Percentiles rank a stretch among this genome's conserved stretches.
Evolutionary conservation across 2,797 vertebrate species (phyloP).

Genomic region (Phalloptychus januarius): DNA sequence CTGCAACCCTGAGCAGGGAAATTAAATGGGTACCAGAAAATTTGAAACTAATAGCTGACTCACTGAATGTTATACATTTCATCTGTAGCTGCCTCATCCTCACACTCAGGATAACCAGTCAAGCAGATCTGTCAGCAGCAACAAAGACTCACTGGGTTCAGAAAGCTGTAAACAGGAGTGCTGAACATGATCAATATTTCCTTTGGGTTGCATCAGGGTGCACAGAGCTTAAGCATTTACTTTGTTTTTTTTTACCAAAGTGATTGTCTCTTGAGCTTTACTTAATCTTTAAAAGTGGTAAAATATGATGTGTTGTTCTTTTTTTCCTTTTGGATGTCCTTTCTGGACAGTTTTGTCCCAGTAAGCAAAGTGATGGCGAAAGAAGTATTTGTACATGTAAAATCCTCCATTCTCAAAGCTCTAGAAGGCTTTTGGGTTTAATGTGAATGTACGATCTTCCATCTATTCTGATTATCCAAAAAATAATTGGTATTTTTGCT

Average conservation of each 20-base stretch:
- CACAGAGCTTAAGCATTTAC: constrained; percentile 34
- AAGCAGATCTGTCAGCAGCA: constrained; percentile 7
- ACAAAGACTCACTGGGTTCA: constrained; percentile 27
- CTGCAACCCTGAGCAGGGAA: neutral
- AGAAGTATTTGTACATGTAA: constrained; percentile 38
- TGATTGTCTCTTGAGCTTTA: neutral
- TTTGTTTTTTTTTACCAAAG: constrained; percentile 18
- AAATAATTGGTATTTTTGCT: neutral
- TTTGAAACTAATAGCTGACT: neutral
- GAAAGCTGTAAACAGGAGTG: constrained; percentile 40
- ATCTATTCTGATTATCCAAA: neutral
- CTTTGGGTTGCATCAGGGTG: constrained; percentile 41
- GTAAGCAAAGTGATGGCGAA: constrained; percentile 3
- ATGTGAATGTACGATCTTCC: neutral
- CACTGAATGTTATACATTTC: neutral
- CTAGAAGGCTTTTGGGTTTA: neutral
- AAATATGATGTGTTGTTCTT: neutral
- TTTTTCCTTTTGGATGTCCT: neutral
- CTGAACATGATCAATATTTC: constrained; percentile 49
- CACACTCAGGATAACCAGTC: neutral
- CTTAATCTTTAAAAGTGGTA: neutral
- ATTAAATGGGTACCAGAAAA: neutral
- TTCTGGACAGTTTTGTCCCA: constrained; percentile 6
- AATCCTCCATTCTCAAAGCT: constrained; percentile 24
- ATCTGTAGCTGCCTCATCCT: neutral